phyloP scores from a whole-genome alignment of 35 echinoderm and acorn worm species.

The Stichopus chloronotus region DNA sequence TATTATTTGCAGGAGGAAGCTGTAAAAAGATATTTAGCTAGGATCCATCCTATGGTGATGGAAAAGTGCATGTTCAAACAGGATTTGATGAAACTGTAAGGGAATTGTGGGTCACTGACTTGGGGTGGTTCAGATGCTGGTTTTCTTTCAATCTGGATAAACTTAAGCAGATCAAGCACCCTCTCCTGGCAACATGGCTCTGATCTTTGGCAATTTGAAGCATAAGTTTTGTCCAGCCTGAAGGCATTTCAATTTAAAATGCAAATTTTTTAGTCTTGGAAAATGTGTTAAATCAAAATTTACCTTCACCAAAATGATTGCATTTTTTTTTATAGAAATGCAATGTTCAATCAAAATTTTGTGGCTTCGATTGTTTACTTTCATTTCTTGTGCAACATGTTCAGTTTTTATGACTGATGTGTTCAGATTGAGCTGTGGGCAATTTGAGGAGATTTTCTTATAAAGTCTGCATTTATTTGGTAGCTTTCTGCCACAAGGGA shows the following conservation, averaged over 20 bases:
- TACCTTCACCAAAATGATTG: too few species aligned
- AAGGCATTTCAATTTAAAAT: conserved; percentile 38
- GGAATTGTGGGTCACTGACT: conserved; percentile 45
- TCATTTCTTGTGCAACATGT: too few species aligned
- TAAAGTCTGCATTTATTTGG: too few species aligned
- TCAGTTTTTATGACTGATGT: too few species aligned
- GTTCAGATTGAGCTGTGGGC: too few species aligned
- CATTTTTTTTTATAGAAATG: too few species aligned
- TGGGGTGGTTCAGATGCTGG: neutral
- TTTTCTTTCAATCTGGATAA: neutral
- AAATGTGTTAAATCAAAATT: neutral
- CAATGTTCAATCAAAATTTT: too few species aligned
- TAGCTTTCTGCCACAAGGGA: too few species aligned
- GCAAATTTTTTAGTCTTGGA: neutral
- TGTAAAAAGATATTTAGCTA: neutral
- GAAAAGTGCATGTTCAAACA: neutral
- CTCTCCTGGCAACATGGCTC: neutral
- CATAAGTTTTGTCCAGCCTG: neutral
- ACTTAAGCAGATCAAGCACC: conserved; percentile 8
- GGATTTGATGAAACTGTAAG: neutral
- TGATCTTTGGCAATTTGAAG: conserved; percentile 43
- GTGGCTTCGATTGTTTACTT: too few species aligned
- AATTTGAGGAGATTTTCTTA: too few species aligned
- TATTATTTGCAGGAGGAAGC: neutral
- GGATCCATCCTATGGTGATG: neutral